phyloP scores from a whole-genome alignment of 2,113 vertebrate genomes.

The Petaurus breviceps region DNA sequence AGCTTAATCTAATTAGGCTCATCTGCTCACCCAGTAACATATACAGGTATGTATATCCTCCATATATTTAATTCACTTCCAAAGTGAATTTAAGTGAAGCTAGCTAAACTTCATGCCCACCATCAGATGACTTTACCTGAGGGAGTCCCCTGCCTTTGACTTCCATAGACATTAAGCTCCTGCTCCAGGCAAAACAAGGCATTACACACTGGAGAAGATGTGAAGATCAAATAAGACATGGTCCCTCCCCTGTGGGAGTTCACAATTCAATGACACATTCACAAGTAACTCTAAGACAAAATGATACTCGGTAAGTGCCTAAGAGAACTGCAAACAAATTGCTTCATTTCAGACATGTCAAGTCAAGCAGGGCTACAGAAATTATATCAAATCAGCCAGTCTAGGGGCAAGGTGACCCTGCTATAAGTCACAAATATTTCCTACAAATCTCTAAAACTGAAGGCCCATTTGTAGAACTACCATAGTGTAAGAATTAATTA shows the following conservation, averaged over 20 bases:
- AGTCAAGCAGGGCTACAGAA: not conserved
- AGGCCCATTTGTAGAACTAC: not conserved
- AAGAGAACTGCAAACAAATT: constrained; percentile 26
- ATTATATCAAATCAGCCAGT: constrained; percentile 10
- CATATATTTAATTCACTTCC: not conserved
- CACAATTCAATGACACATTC: not conserved
- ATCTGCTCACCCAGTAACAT: not conserved
- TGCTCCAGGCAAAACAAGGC: not conserved
- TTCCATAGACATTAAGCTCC: not conserved
- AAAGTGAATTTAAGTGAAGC: not conserved
- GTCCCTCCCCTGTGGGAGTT: not conserved
- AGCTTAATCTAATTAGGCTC: not conserved
- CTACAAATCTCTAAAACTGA: not conserved
- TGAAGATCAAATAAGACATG: not conserved
- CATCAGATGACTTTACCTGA: not conserved
- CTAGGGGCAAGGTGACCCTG: constrained; percentile 27
- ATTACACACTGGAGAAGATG: not conserved
- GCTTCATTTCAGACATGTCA: not conserved
- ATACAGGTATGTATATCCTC: not conserved
- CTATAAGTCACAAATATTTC: not conserved
- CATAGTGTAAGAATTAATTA: not conserved
- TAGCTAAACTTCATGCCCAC: not conserved
- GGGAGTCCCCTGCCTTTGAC: not conserved
- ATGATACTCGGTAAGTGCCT: not conserved
- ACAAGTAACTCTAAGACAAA: constrained; percentile 9